A percentile compares a stretch with the other conserved stretches of the same genome.
These are phyloP conservation scores for Alfaro cultratus DNA, from an alignment of 2,797 vertebrate genomes.

Conservation along the genomic window DNA sequence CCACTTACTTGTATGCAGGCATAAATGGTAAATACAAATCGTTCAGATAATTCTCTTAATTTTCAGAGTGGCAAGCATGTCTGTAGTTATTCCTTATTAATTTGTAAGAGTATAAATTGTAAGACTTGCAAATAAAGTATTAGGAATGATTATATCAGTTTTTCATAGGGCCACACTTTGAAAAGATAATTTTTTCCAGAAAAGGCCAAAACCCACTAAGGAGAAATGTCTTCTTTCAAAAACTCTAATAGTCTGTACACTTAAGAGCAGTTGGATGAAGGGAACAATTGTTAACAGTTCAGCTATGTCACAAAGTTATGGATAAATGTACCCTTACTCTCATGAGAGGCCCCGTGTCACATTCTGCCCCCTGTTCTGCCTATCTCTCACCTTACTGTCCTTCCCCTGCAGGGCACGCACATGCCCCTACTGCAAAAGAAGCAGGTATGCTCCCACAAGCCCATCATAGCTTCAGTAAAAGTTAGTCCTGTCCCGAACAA, in stretches of 20 bases:
- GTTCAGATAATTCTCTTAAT: neutral
- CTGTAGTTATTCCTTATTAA: neutral
- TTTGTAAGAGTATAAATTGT: neutral
- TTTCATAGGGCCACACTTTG: neutral
- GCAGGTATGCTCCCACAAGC: conserved; percentile 75
- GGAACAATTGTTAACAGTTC: neutral
- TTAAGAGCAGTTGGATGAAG: neutral
- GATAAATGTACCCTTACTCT: neutral
- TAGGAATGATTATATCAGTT: neutral
- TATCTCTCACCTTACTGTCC: conserved; percentile 58
- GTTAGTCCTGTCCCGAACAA: conserved; percentile 21
- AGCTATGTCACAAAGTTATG: neutral
- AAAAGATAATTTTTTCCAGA: neutral
- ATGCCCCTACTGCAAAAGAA: conserved; percentile 84
- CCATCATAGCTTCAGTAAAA: conserved; percentile 18
- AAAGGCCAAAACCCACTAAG: neutral
- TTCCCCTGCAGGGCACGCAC: conserved; percentile 75
- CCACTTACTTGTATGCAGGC: neutral
- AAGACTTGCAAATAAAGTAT: neutral
- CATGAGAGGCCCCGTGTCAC: neutral
- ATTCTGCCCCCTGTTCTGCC: conserved; percentile 5
- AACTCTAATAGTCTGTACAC: neutral
- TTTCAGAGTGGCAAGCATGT: neutral
- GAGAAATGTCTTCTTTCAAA: neutral
- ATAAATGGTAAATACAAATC: neutral